Evolutionary conservation across 2,797 vertebrate genomes (phyloP), one percentile per base, ranked within the genome.

Genomic region (Lycodopsis pacificus): DNA sequence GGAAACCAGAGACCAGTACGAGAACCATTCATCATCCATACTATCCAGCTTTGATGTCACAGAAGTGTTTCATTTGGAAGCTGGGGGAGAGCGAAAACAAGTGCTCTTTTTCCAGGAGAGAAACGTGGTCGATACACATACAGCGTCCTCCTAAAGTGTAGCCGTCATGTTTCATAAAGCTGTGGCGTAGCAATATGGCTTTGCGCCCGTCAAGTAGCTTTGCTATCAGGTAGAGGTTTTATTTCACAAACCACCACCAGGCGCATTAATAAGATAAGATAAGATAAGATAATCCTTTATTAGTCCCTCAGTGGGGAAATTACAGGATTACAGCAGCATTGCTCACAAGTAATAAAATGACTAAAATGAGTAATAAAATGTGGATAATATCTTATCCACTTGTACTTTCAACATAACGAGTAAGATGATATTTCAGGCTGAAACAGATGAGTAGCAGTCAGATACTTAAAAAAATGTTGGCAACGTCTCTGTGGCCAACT

Each of bases 1-100:
- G 56, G 71, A 36, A 75, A 82, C 77, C 91, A 92, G 89, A 84
- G 80, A 85, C 72, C 72, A 36, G 51, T 1, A 49, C 22, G 5
- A 73, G 73, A 79, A 77, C 74, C 71, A 91, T 93, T 91, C 74
- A 92, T 93, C 87, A 88, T 86, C 70, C 54, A 53, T 83, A 85
- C 72, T 77, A 75, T 69, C 72, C 77, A 74, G 84, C 81, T 53
- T 67, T 86, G 83, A 89, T 86, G 84, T 83, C 79, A 75, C 36
- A 76, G 68, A 78, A 83, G 57, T 22, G 83, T 81, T 83, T 91
- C 66, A 83, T 89, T 73, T 71, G 73, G 80, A 78, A 86, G 65
- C 71, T 38, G 46, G 13, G 61, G 36, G 40, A 77, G 34, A 73
- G 68, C 46, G 71, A 79, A 79, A 73, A 79, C 46, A 66, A 78